Percentiles rank a stretch among this genome's conserved stretches.
phyloP scores from a whole-genome alignment of 2,888 invertebrate genomes.

The Caenorhabditis doughertyi region DNA sequence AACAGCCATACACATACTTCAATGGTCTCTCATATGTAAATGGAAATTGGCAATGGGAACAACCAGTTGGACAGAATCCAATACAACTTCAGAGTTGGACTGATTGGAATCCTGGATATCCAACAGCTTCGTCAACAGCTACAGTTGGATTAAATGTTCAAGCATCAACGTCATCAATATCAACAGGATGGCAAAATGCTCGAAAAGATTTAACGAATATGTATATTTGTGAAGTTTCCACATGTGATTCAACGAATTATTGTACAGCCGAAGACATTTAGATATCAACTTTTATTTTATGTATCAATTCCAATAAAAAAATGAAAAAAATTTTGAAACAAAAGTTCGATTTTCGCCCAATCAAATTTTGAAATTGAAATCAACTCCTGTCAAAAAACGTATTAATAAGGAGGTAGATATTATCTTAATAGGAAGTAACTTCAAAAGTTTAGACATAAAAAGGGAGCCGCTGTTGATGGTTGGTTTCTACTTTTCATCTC shows the following conservation, averaged over 20 bases:
- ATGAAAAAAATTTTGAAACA: too few relatives aligned
- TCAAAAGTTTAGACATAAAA: too few relatives aligned
- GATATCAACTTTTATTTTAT: not conserved
- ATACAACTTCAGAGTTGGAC: conserved; percentile 22
- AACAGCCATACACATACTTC: conserved; percentile 27
- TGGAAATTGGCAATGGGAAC: conserved; percentile 42
- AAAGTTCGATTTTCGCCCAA: too few relatives aligned
- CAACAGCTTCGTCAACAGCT: conserved; percentile 6
- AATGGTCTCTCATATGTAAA: conserved; percentile 27
- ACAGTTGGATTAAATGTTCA: conserved; percentile 19
- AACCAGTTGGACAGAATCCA: conserved; percentile 23
- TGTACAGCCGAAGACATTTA: conserved; percentile 24
- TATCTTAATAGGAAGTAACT: too few relatives aligned
- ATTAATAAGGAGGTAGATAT: too few relatives aligned
- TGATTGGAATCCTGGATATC: conserved; percentile 31
- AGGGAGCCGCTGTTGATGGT: too few relatives aligned
- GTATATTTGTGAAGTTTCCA: conserved; percentile 47
- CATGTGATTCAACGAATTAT: conserved; percentile 45
- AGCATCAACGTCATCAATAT: not conserved
- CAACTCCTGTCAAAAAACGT: too few relatives aligned
- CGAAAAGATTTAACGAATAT: not conserved
- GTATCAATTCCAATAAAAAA: not conserved
- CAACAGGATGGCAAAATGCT: conserved; percentile 22
- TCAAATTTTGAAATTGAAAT: too few relatives aligned
- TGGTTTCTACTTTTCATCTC: too few relatives aligned